A percentile compares a stretch with the other conserved stretches of the same genome.
Conservation (phyloP, 2,113 vertebrate genomes). For the Prochilodus magdalenae region DNA sequence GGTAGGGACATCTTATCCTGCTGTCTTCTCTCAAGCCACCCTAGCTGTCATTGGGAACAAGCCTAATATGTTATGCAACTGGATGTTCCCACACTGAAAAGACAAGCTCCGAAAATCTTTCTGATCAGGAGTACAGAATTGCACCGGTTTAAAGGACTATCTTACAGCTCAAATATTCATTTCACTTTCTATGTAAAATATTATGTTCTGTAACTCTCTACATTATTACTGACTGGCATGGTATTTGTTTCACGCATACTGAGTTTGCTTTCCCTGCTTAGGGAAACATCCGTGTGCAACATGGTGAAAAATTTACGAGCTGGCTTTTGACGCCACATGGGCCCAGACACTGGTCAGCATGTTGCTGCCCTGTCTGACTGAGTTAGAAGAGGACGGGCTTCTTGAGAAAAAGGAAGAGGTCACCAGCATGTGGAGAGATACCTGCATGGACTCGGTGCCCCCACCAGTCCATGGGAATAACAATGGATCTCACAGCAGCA, state of each 20-base stretch:
- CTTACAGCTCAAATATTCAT: too few relatives aligned
- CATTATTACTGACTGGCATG: neutral
- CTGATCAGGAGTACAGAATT: too few relatives aligned
- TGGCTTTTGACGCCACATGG: neutral
- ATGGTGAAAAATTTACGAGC: neutral
- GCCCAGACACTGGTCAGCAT: neutral
- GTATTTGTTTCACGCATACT: neutral
- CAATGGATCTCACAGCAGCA: constrained; percentile 24
- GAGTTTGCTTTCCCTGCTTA: neutral
- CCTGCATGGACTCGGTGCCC: neutral
- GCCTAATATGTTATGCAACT: too few relatives aligned
- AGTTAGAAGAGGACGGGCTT: neutral
- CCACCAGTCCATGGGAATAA: constrained; percentile 4
- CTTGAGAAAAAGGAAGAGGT: neutral
- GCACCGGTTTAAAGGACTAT: too few relatives aligned
- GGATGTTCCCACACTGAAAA: too few relatives aligned
- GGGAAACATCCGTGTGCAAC: neutral
- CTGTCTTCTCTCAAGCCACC: too few relatives aligned
- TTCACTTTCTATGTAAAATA: too few relatives aligned
- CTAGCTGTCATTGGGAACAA: too few relatives aligned
- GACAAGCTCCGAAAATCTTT: too few relatives aligned
- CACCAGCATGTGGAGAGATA: neutral
- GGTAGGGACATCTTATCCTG: too few relatives aligned
- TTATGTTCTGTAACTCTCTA: neutral
- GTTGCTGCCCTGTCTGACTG: constrained; percentile 7